phyloP scores from a whole-genome alignment of 2,797 vertebrate species.

The Lutjanus campechanus region DNA sequence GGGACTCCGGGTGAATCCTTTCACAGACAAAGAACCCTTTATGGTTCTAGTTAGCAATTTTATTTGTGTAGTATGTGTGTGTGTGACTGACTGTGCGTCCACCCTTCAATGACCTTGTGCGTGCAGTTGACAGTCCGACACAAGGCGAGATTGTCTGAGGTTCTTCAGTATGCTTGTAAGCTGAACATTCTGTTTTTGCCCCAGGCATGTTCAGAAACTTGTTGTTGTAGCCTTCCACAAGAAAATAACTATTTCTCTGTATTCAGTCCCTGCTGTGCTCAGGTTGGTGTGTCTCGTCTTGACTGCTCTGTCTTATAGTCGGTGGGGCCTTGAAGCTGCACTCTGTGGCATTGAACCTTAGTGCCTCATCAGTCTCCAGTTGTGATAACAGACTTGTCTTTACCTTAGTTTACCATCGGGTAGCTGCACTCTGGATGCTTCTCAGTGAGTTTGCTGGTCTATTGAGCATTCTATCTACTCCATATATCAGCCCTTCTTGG shows the following conservation, averaged over 20 bases:
- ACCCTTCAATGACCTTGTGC: conserved; percentile 10
- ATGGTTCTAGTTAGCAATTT: too few relatives aligned
- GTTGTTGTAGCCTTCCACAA: conserved; percentile 16
- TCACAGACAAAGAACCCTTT: too few relatives aligned
- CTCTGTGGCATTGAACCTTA: background rate
- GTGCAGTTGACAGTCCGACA: conserved; percentile 15
- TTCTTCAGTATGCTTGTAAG: conserved; percentile 34
- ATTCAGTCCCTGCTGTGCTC: conserved; percentile 34
- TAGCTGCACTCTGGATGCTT: background rate
- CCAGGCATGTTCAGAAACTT: conserved; percentile 48
- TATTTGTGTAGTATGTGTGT: conserved; percentile 7
- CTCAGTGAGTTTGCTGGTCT: background rate
- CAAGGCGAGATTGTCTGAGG: conserved; percentile 6
- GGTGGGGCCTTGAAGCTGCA: conserved; percentile 16
- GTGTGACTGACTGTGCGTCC: background rate
- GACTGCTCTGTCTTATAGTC: conserved; percentile 28
- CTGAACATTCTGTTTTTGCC: conserved; percentile 46
- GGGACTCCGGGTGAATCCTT: too few relatives aligned
- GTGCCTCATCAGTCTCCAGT: conserved; percentile 25
- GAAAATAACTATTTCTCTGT: conserved; percentile 21
- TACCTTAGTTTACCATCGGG: conserved; percentile 6
- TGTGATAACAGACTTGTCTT: conserved; percentile 19
- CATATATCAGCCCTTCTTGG: background rate
- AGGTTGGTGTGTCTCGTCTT: conserved; percentile 27
- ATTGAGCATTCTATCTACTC: background rate